Evolutionary conservation across 1,140 invertebrate genomes (phyloP).

Genomic region (Hypsibius dujardini): DNA sequence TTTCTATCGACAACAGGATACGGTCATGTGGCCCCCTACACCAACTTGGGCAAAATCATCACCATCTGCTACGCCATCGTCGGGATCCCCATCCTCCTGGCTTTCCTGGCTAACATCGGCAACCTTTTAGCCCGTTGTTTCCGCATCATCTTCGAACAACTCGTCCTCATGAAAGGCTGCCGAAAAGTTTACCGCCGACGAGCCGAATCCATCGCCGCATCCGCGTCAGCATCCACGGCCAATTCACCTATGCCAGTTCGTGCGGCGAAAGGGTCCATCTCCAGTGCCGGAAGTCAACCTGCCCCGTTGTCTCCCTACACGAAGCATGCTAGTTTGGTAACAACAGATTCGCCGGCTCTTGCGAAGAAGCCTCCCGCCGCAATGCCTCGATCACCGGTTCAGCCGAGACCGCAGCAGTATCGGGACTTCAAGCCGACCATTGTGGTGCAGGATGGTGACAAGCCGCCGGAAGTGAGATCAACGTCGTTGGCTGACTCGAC

Average conservation of each 20-base stretch:
- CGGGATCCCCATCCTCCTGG: slow-evolving; percentile 79
- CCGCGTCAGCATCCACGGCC: too few relatives aligned
- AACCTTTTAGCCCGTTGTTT: slow-evolving; percentile 86
- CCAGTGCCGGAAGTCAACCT: not conserved
- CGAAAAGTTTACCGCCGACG: not conserved
- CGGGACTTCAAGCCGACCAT: not conserved
- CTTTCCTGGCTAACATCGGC: slow-evolving; percentile 85
- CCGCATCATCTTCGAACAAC: slow-evolving; percentile 47
- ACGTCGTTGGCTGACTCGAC: too few relatives aligned
- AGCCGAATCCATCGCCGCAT: not conserved
- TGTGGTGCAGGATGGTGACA: not conserved
- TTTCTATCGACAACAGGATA: slow-evolving; percentile 47
- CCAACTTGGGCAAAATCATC: slow-evolving; percentile 69
- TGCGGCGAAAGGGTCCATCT: not conserved
- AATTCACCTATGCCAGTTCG: not conserved
- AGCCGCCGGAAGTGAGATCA: not conserved
- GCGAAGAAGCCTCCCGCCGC: too few relatives aligned
- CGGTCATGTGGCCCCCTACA: slow-evolving; percentile 84
- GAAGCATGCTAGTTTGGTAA: too few relatives aligned
- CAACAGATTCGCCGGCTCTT: too few relatives aligned
- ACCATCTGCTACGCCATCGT: slow-evolving; percentile 89
- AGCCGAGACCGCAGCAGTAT: too few relatives aligned
- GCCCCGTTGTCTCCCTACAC: too few relatives aligned
- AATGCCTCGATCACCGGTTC: too few relatives aligned
- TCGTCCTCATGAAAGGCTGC: slow-evolving; percentile 14